Conservation (phyloP, 2,113 vertebrate species). For the Astatotilapia flaviijosephi region DNA sequence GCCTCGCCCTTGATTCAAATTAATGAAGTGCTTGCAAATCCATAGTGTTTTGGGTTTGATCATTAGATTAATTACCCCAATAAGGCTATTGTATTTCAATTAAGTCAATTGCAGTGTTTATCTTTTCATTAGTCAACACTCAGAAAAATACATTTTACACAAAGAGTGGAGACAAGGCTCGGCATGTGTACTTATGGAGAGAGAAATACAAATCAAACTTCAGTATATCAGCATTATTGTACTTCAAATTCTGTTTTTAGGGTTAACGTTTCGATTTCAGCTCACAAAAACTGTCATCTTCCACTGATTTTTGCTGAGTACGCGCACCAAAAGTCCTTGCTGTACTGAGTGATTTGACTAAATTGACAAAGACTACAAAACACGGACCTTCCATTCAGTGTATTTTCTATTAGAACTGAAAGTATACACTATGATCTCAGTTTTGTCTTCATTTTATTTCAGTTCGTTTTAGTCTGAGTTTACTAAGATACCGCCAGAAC, state of each 20-base stretch:
- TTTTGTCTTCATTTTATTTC: background rate
- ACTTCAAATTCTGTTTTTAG: background rate
- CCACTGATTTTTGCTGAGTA: background rate
- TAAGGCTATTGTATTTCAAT: constrained; percentile 62
- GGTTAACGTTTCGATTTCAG: background rate
- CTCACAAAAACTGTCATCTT: background rate
- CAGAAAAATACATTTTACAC: background rate
- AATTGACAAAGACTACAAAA: background rate
- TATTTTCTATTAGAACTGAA: background rate
- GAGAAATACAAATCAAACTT: background rate
- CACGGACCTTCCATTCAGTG: background rate
- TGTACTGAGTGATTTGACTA: background rate
- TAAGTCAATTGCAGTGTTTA: constrained; percentile 39
- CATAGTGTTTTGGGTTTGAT: constrained; percentile 56
- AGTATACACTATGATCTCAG: background rate
- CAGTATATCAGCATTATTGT: background rate
- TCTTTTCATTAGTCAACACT: constrained; percentile 42
- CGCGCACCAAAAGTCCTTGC: background rate
- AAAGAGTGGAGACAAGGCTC: background rate
- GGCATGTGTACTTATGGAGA: background rate
- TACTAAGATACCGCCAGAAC: background rate
- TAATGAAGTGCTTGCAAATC: constrained; percentile 67
- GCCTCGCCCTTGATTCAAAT: constrained; percentile 60
- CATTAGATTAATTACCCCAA: constrained; percentile 66
- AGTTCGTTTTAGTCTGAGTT: background rate